phyloP scores from a whole-genome alignment of 2,113 vertebrate species.

The Myodes glareolus region DNA sequence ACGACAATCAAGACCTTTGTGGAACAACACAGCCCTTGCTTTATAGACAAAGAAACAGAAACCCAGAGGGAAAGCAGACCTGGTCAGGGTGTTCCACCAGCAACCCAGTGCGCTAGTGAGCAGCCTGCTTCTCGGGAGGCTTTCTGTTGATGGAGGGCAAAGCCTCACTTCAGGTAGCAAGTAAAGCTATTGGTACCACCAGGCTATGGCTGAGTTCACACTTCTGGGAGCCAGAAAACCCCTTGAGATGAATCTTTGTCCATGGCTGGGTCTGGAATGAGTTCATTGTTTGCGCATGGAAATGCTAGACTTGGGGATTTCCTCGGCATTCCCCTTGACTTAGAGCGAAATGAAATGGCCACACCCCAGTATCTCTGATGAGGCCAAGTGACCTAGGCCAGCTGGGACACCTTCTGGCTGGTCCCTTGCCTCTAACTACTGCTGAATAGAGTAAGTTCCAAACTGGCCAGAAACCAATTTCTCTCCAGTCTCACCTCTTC shows the following conservation, averaged over 20 bases:
- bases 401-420: slow-evolving; percentile 32
- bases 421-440: background rate
- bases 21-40: background rate
- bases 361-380: background rate
- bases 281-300: background rate
- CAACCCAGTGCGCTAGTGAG: fast-evolving
- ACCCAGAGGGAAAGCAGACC: background rate
- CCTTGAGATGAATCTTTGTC: background rate
- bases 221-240: background rate
- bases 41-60: background rate
- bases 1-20: background rate
- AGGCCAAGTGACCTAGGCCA: slow-evolving; percentile 57
- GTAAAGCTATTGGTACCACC: background rate
- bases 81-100: background rate
- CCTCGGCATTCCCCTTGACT: slow-evolving; percentile 3
- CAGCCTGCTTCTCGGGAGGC: background rate
- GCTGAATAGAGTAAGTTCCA: background rate
- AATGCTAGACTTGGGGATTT: background rate
- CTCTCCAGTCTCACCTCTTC: background rate
- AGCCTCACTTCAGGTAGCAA: background rate
- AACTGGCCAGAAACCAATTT: background rate
- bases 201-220: background rate
- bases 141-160: background rate
- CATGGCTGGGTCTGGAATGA: background rate
- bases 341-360: background rate